These are phyloP conservation scores for Gambusia yucatana DNA, from an alignment of 2,797 vertebrate species.

Conservation along the genomic window DNA sequence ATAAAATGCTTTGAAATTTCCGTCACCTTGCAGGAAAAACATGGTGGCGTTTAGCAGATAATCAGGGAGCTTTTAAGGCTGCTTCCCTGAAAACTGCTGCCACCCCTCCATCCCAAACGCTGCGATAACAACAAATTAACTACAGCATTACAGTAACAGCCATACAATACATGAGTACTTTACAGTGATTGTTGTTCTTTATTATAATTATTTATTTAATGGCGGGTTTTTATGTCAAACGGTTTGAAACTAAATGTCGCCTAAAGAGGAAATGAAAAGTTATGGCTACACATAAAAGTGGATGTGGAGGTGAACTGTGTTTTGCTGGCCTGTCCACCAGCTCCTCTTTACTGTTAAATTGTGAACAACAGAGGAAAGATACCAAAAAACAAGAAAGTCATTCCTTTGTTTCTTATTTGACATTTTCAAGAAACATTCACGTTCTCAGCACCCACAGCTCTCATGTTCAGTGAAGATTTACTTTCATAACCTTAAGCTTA, in stretches of 20 bases:
- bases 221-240: neutral
- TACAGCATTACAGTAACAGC: neutral
- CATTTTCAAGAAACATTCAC: neutral
- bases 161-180: neutral
- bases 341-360: neutral
- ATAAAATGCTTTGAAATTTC: neutral
- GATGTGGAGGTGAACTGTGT: neutral
- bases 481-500: neutral
- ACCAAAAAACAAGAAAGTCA: neutral
- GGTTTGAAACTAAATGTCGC: neutral
- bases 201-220: neutral
- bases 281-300: neutral
- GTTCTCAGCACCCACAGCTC: neutral
- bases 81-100: neutral
- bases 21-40: neutral
- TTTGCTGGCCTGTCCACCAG: neutral
- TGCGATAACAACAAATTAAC: neutral
- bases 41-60: neutral
- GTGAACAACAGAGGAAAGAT: neutral
- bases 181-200: neutral
- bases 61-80: neutral
- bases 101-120: neutral
- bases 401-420: too few species aligned
- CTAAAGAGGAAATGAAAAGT: neutral
- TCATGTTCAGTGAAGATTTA: neutral